Evolutionary conservation across 2,888 invertebrate genomes (phyloP).

Genomic region (Eupsilia transversa): DNA sequence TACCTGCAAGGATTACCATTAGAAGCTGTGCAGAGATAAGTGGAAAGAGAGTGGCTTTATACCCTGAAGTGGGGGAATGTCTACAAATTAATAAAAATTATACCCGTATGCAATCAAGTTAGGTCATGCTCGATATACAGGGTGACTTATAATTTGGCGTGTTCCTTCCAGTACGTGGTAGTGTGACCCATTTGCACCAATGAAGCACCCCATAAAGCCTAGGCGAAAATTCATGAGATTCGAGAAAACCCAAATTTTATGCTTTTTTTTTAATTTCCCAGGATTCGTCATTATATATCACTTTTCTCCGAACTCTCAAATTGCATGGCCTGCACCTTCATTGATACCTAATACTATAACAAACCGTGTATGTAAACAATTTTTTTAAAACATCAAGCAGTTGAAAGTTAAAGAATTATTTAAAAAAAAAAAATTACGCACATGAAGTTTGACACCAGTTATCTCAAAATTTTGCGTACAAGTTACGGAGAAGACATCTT

Average conservation of each 20-base stretch:
- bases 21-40: constrained; percentile 19
- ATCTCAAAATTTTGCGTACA: too few species aligned
- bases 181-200: neutral
- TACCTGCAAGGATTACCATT: neutral
- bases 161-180: too few species aligned
- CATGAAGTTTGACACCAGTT: too few species aligned
- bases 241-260: neutral
- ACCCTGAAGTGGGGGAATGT: too few species aligned
- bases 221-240: neutral
- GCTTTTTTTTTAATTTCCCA: neutral
- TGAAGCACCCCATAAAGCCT: neutral
- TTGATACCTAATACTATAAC: neutral
- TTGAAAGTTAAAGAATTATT: too few species aligned
- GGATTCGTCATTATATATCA: neutral
- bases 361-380: neutral
- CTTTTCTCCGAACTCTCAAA: neutral
- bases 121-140: constrained; percentile 9
- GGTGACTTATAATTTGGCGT: too few species aligned
- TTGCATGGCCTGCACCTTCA: neutral
- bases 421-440: too few species aligned
- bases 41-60: constrained; percentile 4
- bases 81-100: neutral
- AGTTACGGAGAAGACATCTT: too few species aligned
- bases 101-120: constrained; percentile 9
- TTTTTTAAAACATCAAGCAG: neutral